phyloP scores from a whole-genome alignment of 2,797 vertebrate genomes.

The Leptatherina wallacei region DNA sequence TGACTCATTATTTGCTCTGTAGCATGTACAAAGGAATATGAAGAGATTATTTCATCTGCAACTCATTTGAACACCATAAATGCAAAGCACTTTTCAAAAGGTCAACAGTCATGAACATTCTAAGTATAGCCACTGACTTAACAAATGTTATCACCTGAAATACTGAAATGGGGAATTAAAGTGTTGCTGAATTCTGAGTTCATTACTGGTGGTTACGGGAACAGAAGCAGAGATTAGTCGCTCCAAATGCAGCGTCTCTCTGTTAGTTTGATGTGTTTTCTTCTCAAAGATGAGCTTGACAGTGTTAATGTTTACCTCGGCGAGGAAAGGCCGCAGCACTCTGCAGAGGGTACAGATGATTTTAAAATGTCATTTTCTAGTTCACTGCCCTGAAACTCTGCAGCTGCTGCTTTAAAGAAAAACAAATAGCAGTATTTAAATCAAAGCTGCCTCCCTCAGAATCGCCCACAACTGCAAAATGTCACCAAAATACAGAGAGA shows the following conservation, averaged over 20 bases:
- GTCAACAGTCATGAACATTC: no score
- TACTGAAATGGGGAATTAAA: not conserved
- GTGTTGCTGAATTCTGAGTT: not conserved
- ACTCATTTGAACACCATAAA: no score
- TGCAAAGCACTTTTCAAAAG: no score
- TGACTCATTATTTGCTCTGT: no score
- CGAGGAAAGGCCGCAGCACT: slow-evolving; percentile 75
- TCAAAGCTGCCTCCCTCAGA: slow-evolving; percentile 49
- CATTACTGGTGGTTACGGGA: not conserved
- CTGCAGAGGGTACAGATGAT: slow-evolving; percentile 66
- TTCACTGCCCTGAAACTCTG: slow-evolving; percentile 85
- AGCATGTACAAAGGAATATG: no score
- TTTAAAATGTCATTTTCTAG: slow-evolving; percentile 89
- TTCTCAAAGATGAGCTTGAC: slow-evolving; percentile 16
- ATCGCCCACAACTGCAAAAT: slow-evolving; percentile 48
- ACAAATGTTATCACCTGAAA: not conserved
- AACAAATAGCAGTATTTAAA: slow-evolving; percentile 82
- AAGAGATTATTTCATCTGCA: no score
- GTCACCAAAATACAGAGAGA: slow-evolving; percentile 52
- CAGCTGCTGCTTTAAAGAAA: slow-evolving; percentile 74
- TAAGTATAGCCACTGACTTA: no score
- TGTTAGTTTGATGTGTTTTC: slow-evolving; percentile 13
- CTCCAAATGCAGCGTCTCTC: not conserved
- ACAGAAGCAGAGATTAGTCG: not conserved
- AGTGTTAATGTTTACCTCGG: slow-evolving; percentile 73